Percentiles rank a stretch among this genome's conserved stretches.
Evolutionary conservation across 2,113 vertebrate genomes (phyloP).

Genomic region (Nerophis ophidion): DNA sequence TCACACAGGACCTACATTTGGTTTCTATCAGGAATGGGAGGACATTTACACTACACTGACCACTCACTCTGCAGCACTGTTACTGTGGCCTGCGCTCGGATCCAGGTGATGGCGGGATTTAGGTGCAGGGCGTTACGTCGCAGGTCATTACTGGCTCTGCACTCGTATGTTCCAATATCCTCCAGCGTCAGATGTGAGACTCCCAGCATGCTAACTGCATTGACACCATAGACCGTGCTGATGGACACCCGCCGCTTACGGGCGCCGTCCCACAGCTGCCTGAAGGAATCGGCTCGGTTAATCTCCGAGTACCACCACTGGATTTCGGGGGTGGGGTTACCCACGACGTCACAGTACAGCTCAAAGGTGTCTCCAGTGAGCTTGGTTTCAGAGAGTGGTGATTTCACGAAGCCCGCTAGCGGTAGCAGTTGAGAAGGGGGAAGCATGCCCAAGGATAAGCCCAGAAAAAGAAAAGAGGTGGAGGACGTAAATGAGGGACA

Average conservation of each 20-base stretch:
- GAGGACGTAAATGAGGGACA: constrained; percentile 24
- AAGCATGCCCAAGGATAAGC: constrained; percentile 16
- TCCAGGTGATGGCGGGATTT: constrained; percentile 94
- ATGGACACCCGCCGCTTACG: constrained; percentile 88
- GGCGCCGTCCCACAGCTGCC: constrained; percentile 92
- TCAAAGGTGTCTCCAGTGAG: constrained; percentile 95
- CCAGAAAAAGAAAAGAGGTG: constrained; percentile 21
- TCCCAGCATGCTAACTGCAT: constrained; percentile 88
- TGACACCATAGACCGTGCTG: constrained; percentile 86
- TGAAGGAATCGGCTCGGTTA: constrained; percentile 92
- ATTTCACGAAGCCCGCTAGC: constrained; percentile 95
- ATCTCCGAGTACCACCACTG: constrained; percentile 98
- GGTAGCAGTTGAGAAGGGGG: constrained; percentile 41
- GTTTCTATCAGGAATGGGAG: neutral
- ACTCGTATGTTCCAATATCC: constrained; percentile 93
- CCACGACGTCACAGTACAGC: constrained; percentile 96
- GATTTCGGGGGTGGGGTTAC: constrained; percentile 94
- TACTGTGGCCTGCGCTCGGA: constrained; percentile 95
- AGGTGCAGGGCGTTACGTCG: constrained; percentile 91
- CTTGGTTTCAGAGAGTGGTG: constrained; percentile 94
- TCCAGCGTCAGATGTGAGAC: constrained; percentile 85
- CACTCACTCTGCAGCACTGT: constrained; percentile 97
- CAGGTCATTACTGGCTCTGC: constrained; percentile 96
- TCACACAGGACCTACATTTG: constrained; percentile 19
- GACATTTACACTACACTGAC: constrained; percentile 37